Percentiles rank a stretch among this genome's conserved stretches.
Conservation (phyloP, 2,888 invertebrate species). For the Tetranychus piercei region DNA sequence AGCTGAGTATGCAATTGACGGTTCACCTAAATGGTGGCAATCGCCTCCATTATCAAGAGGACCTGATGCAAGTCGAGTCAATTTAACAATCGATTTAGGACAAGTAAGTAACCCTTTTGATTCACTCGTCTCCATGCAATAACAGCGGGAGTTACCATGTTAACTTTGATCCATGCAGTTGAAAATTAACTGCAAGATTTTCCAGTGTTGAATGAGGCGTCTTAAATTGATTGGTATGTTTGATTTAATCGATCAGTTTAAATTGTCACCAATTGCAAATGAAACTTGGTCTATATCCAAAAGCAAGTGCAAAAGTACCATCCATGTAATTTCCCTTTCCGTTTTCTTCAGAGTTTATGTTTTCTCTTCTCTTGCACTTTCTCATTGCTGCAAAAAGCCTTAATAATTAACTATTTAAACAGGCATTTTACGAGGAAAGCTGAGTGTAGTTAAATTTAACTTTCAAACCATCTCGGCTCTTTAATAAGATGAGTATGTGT, state of each 20-base stretch:
- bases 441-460: neutral
- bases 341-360: neutral
- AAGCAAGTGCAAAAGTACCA: neutral
- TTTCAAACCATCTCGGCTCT: neutral
- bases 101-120: conserved; percentile 48
- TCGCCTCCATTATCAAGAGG: conserved; percentile 92
- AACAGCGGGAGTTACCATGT: no score
- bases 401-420: no score
- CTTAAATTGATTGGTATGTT: no score
- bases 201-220: no score
- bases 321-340: neutral
- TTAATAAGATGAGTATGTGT: neutral
- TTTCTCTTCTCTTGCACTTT: neutral
- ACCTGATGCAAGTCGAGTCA: conserved; percentile 89
- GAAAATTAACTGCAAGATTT: no score
- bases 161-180: no score
- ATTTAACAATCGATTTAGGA: conserved; percentile 85
- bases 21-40: conserved; percentile 95
- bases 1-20: conserved; percentile 78
- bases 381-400: neutral
- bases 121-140: no score
- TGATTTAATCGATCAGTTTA: neutral
- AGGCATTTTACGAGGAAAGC: no score
- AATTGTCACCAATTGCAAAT: neutral
- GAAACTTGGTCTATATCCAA: neutral